Evolutionary conservation across 2,888 invertebrate genomes (phyloP), one percentile per base, ranked within the genome.

Genomic region (Darwinula stevensoni): DNA sequence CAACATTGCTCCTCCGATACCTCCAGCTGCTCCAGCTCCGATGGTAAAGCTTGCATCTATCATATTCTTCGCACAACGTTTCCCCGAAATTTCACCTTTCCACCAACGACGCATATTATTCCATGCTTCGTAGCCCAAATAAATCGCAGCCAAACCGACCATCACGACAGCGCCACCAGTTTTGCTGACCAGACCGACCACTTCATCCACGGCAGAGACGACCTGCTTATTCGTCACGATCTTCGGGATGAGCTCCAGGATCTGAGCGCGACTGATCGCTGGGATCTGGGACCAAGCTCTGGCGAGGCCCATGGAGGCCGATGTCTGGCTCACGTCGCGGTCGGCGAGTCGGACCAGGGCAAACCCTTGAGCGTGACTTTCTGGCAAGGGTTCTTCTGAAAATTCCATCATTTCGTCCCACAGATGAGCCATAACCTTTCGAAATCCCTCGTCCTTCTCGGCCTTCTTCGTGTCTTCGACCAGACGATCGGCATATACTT

Each of bases 401-500:
- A n/a, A n/a, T n/a, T n/a, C 15, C 3, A n/a, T 3, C 11, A 17
- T 4, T 12, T 32, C 30, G 14, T 32, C 32, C 27, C 27, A 32
- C 11, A 30, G 14, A 3, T 16, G 3, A 27, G 22, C 16, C 32
- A 32, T 22, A n/a, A 15, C 27, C 3, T 2, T 2, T 11, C 26
- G 30, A 14, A 5, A 32, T 12, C n/a, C 29, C n/a, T 14, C 30
- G n/a, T 32, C 32, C 15, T 32, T 30, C 14, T 32, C 30, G 13
- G 27, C 27, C 11, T n/a, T 32, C 28, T 30, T 32, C 17, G 30
- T 30, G 32, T 32, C 27, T 12, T 30, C 27, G 2, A 17, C 15
- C 30, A 32, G 13, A 5, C 15, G 27, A 11, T 32, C 32, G 29
- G 27, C 27, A 3, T 32, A 32, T 14, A 3, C 14, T 13, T 32